These are phyloP conservation scores for Epinephelus moara DNA, from an alignment of 2,113 vertebrate genomes.

Conservation along the genomic window DNA sequence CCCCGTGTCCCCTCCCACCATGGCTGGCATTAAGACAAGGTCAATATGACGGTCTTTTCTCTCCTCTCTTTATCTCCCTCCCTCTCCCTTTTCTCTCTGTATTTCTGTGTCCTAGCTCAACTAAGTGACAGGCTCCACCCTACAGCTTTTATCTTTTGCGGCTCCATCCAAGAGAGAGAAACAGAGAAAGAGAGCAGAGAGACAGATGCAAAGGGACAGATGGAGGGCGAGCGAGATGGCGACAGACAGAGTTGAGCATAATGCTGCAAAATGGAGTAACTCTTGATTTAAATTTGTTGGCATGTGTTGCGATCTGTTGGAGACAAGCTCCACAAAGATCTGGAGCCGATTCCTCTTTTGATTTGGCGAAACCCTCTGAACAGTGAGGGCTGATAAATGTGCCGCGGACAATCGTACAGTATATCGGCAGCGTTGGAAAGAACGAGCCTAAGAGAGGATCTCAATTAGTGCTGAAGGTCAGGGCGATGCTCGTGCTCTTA, in stretches of 20 bases:
- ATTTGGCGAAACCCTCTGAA: conserved; percentile 7
- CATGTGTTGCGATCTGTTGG: conserved; percentile 31
- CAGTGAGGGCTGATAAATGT: conserved; percentile 31
- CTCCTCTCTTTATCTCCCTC: conserved; percentile 51
- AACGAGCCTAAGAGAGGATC: conserved; percentile 36
- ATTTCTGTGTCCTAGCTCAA: conserved; percentile 55
- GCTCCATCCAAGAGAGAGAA: conserved; percentile 64
- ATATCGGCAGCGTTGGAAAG: conserved; percentile 21
- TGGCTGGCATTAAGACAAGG: conserved; percentile 78
- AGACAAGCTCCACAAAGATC: conserved; percentile 39
- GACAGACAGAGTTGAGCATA: conserved; percentile 62
- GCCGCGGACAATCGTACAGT: conserved; percentile 15
- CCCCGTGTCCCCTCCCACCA: conserved; percentile 54
- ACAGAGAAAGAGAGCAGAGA: conserved; percentile 53
- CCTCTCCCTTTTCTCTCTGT: conserved; percentile 40
- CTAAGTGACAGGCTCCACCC: conserved; percentile 76
- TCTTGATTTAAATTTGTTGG: conserved; percentile 61
- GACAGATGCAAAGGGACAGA: conserved; percentile 75
- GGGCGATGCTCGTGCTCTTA: conserved; percentile 19
- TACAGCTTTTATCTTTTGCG: conserved; percentile 77
- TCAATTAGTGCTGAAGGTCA: conserved; percentile 62
- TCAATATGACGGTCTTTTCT: conserved; percentile 76
- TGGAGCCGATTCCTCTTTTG: conserved; percentile 29
- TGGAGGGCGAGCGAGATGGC: conserved; percentile 71
- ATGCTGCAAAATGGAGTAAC: conserved; percentile 66